Evolutionary conservation across 2,797 vertebrate species (phyloP), one percentile per base, ranked within the genome.

Genomic region (Alauda arvensis): DNA sequence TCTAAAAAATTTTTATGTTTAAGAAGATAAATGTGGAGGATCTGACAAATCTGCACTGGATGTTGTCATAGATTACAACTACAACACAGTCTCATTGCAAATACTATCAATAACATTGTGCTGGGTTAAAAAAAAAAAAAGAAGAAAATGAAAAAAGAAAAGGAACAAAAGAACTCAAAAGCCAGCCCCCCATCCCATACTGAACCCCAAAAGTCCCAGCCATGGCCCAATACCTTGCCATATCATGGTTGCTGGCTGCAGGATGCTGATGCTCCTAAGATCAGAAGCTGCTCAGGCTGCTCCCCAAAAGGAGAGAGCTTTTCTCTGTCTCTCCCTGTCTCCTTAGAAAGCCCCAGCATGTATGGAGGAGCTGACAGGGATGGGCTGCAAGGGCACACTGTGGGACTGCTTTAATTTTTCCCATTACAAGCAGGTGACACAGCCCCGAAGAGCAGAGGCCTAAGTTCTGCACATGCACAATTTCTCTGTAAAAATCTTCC

Each of bases 141-240:
- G 40, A 18, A 42, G 16, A 6, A 12, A 24, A 18, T 20, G 1
- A 16, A 29, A 52, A 42, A 15, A 76, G 10, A 43, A 53, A 53
- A 63, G 5, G 16, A 62, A 19, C 8, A 19, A 34, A 62, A 37
- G 17, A 45, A 26, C 26, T 5, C 26, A 25, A 45, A 63, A 63
- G 21, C 7, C 40, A 63, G 5, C 9, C 3, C 8, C 7, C 6
- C 23, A 45, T 25, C 17, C 13, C 11, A 46, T 39, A 46, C 0
- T 29, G 17, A 34, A 26, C 2, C 20, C 12, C 21, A 13, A 34
- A 72, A 46, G 48, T 19, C 7, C 49, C 25, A 65, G 19, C 14
- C 39, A 52, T 6, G 7, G 28, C 13, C 8, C n/a, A 53, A 1
- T 7, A 21, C 28, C 34, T 67, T 51, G 26, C n/a, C 25, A 43